Evolutionary conservation across 2,113 vertebrate species (phyloP), one percentile per base, ranked within the genome.

Genomic region (Myotis brandtii): DNA sequence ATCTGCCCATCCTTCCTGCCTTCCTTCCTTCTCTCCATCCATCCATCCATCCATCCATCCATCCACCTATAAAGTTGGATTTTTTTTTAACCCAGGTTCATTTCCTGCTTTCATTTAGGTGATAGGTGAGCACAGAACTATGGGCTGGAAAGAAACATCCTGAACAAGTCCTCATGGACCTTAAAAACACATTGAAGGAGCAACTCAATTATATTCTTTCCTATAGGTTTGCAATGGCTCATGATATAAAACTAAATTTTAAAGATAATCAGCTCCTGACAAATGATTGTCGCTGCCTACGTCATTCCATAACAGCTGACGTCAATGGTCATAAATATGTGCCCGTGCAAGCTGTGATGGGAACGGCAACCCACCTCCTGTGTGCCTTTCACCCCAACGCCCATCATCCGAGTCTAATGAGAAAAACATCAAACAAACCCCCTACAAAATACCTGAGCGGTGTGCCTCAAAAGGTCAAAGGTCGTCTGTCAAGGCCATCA

Each of bases 361-460:
- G 46, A 46, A 32, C 0, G 1, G 17, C 11, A 7, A n/a, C 21
- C 27, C 20, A 1, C 1, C 6, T 10, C 59, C 54, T 27, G 59
- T 3, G 4, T 6, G 23, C n/a, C 67, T 79, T 72, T n/a, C 6
- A 50, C 25, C 9, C 25, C 70, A 20, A 56, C 43, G 37, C 6
- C 34, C 18, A 7, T 9, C 25, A 80, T 6, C 25, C 27, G 17
- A 8, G 4, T 30, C n/a, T 86, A 34, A 43, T n/a, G 32, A 69
- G 59, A 70, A 91, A 54, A 30, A 25, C 43, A 70, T 21, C 59
- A 20, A 20, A 48, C 10, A 66, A 50, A 50, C 59, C 59, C 37
- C n/a, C 66, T 76, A 27, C 4, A 25, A 76, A 83, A 88, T 7
- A 66, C 3, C 13, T 37, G 56, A 32, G 7, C 20, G 70, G 20